Base-by-base conservation (phyloP, 2,113 vertebrate genomes). In the Melanerpes formicivorus region DNA sequence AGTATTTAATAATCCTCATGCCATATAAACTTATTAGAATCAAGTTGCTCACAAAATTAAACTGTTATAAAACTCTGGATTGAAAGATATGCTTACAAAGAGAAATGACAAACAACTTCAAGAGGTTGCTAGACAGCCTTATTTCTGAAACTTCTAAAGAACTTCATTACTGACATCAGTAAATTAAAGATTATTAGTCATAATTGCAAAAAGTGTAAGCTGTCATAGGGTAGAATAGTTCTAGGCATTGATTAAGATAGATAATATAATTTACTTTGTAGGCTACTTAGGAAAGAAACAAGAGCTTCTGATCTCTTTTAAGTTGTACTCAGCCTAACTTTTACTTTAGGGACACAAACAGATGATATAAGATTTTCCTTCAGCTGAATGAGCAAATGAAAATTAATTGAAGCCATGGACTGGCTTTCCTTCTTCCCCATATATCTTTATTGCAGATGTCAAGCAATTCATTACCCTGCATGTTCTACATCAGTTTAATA, bases 161-260 rank as follows among this genome's bases (percentile, higher is more conserved):
- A 16, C 2, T 69, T 4, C 3, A 6, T 12, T 69, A 32, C 2
- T 0, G 0, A 13, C 15, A 58, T 9, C 40, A 80, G 7, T 4
- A 77, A 80, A 83, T 58, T 76, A 69, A 80, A 93, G 82, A 77
- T 48, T 10, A 32, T 77, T 62, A 46, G 10, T 70, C 34, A 63
- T 55, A 59, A 46, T 66, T 80, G n/a, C n/a, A 80, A 40, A 73
- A 88, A 29, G 1, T 71, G 3, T 42, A 56, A 70, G 10, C 6
- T 40, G 5, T 67, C 26, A 37, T 37, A 52, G 74, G 5, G 10
- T 64, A 71, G 83, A 84, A 14, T 50, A 37, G 9, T 67, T 60
- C 10, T 30, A 42, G 18, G 3, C 21, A 30, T 18, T 79, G 37
- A 79, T 91, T 66, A 86, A 71, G 73, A 64, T 18, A 59, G 11